Conservation (phyloP, 2,888 invertebrate species). For the Schizaphis graminum region DNA sequence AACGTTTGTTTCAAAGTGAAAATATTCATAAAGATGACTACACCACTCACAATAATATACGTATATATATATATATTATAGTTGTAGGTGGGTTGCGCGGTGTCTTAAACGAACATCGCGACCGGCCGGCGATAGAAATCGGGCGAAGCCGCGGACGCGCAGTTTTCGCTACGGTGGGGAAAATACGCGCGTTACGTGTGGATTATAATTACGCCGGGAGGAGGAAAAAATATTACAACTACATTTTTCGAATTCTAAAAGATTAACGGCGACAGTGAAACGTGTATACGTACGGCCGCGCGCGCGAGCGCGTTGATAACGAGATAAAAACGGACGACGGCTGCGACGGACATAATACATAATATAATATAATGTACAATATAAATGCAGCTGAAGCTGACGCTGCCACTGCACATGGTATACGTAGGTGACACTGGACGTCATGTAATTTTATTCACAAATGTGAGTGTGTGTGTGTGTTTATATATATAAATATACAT, state of each 20-base stretch:
- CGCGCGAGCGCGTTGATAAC: conserved; percentile 24
- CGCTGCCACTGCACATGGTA: background rate
- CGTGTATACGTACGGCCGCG: background rate
- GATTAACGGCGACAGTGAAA: conserved; percentile 47
- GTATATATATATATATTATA: background rate
- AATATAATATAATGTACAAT: background rate
- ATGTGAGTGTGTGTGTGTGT: background rate
- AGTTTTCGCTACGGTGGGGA: background rate
- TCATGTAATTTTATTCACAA: conserved; percentile 54
- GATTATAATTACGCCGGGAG: background rate
- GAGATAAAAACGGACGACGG: conserved; percentile 28
- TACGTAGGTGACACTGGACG: conserved; percentile 48
- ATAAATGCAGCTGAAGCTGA: background rate
- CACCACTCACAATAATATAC: background rate
- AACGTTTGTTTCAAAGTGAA: background rate
- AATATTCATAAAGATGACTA: background rate
- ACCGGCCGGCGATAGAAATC: background rate
- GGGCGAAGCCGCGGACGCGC: background rate
- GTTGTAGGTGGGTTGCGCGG: background rate
- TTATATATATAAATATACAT: background rate
- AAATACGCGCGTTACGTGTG: background rate
- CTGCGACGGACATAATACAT: background rate
- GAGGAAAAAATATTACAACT: conserved; percentile 29
- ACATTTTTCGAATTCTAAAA: conserved; percentile 50
- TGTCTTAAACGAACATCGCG: background rate